Base-by-base conservation (phyloP, 2,888 invertebrate genomes). In the Nephrotoma appendiculata region DNA sequence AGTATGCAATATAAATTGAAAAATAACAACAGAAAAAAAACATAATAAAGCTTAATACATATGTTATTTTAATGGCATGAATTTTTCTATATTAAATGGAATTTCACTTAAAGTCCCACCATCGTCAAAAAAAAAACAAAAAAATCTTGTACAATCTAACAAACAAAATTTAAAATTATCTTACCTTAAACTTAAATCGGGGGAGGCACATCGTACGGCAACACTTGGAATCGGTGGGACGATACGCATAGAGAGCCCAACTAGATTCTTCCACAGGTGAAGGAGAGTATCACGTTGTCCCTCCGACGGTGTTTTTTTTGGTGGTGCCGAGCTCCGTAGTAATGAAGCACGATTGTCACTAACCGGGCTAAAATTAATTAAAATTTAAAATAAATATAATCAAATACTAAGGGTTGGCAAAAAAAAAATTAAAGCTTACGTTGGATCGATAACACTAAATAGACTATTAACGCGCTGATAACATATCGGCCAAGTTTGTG, bases 201-300 rank as follows among this genome's bases (percentile, higher is more conserved):
- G 98, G 88, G 98, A 98, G 45, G 98, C 98, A 91, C 98, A 98
- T 86, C 98, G 94, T 86, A 97, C 94, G 45, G 97, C 94, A 0
- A 97, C 96, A 90, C 96, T 96, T 0, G 97, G 96, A 88, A 96
- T 96, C 41, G 98, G 96, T 11, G 99, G 99, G 5, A 98, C 98
- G 85, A 99, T 96, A 86, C 98, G 94, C 92, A 99, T 99, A 6
- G 98, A 98, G 93, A 99, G 96, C 15, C 98, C 97, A 89, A 98
- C 95, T 92, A 99, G 99, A 92, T 99, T 99, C 90, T 98, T 96
- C 99, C 99, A 99, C 41, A 99, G 94, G 92, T 97, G 97, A 93
- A 99, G 95, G 91, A 99, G 98, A 45, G 97, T 95, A 91, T 99
- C 99, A 89, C 98, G 93, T 89, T 92, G 92, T 86, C 91, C 91